phyloP scores from a whole-genome alignment of 2,888 invertebrate genomes.

The Brachypalpus laphriformis region DNA sequence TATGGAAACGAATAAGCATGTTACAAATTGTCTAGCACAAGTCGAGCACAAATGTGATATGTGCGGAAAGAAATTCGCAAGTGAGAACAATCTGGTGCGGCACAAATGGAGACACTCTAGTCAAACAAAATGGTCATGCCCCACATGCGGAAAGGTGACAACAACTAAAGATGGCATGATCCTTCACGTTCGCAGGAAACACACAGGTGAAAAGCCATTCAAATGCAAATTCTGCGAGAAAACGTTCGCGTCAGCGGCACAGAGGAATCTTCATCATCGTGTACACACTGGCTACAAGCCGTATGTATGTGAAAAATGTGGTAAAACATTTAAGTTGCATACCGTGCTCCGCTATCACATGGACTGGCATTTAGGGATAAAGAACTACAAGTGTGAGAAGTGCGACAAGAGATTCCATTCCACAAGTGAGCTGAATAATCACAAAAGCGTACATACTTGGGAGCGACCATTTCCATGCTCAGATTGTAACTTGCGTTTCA shows the following conservation, averaged over 20 bases:
- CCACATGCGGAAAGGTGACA: slow-evolving; percentile 35
- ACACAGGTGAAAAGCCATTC: slow-evolving; percentile 27
- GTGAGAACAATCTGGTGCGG: slow-evolving; percentile 41
- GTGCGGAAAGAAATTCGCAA: slow-evolving; percentile 45
- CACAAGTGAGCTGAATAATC: slow-evolving; percentile 36
- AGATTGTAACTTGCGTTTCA: slow-evolving; percentile 26
- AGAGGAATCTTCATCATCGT: slow-evolving; percentile 71
- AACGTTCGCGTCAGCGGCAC: slow-evolving; percentile 39
- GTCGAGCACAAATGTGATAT: slow-evolving; percentile 30
- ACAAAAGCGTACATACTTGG: slow-evolving; percentile 42
- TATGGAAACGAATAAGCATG: neutral
- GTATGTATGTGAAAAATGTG: slow-evolving; percentile 79
- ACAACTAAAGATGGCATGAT: slow-evolving; percentile 48
- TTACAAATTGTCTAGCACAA: neutral
- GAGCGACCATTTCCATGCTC: slow-evolving; percentile 26
- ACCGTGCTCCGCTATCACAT: slow-evolving; percentile 80
- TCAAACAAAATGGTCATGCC: slow-evolving; percentile 45
- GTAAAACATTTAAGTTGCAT: slow-evolving; percentile 79
- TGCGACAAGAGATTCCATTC: slow-evolving; percentile 79
- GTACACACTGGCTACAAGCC: slow-evolving; percentile 81
- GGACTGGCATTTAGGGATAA: slow-evolving; percentile 79
- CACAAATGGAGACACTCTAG: slow-evolving; percentile 49
- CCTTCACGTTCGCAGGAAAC: slow-evolving; percentile 38
- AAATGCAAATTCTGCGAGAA: slow-evolving; percentile 55
- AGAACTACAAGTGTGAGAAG: slow-evolving; percentile 79